Evolutionary conservation across 1,140 invertebrate species (phyloP), one percentile per base, ranked within the genome.

Genomic region (Heliothis virescens): DNA sequence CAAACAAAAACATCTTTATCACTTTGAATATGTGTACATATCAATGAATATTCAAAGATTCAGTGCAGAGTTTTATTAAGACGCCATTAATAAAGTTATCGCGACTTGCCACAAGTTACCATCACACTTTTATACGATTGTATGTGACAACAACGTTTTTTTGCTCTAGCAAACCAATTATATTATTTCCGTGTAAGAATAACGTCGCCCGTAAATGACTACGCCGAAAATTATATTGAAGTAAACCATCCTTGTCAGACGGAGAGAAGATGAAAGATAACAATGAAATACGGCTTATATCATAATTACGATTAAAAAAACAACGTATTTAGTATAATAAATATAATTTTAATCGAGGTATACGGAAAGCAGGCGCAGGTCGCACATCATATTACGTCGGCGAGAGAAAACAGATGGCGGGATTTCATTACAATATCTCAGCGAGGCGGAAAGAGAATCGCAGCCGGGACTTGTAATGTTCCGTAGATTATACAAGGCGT

Each of bases 371-470:
- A 91, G 88, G 83, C 87, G 72, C 85, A 83, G 82, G 81, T 87
- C 86, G 85, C 89, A 89, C 85, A 86, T 92, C 91, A 89, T 91
- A 92, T 90, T 89, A 89, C 84, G 85, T 85, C 75, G 81, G 81
- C 83, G 89, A 89, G 86, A 88, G 88, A 92, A 91, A 91, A 92
- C 91, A 93, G 90, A 93, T 92, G 91, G 90, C 87, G 83, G 85
- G 87, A 91, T 90, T 92, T 92, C 90, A 91, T 92, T 93, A 93
- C 90, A 92, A 92, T 93, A 91, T 89, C 85, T 92, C 90, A 91
- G 79, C 83, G 86, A 84, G 59, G 87, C 88, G 89, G 86, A 91
- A 90, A 85, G 88, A 84, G 87, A 91, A 91, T 92, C 90, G 89
- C 87, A 89, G 86, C 85, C 80, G 86, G 86, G 81, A 87, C 85